Conservation (phyloP, 2,113 vertebrate genomes). For the Dromas ardeola region DNA sequence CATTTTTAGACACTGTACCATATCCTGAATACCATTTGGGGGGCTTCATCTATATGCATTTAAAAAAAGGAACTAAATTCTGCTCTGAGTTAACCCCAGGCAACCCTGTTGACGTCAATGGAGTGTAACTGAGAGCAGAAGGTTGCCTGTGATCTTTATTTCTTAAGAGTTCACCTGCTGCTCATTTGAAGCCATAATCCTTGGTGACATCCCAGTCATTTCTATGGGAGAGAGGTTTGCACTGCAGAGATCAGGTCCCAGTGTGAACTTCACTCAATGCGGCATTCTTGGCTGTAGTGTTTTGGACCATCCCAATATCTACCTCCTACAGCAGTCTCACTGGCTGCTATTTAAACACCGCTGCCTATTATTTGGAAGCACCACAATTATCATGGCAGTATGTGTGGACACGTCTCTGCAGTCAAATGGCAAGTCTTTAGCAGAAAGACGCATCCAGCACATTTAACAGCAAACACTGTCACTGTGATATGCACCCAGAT, state of each 20-base stretch:
- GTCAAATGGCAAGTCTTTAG: not conserved
- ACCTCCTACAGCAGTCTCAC: not conserved
- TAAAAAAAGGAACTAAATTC: not conserved
- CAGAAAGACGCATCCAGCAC: not conserved
- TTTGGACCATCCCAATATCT: not conserved
- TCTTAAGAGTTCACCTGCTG: slow-evolving; percentile 60
- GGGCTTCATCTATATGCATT: not conserved
- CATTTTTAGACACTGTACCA: not conserved
- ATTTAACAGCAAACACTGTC: not conserved
- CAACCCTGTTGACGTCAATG: slow-evolving; percentile 49
- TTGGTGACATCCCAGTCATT: slow-evolving; percentile 52
- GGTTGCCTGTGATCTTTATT: slow-evolving; percentile 60
- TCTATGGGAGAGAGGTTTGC: not conserved
- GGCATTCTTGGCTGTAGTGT: not conserved
- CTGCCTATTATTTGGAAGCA: not conserved
- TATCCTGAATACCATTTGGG: not conserved
- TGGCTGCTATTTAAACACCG: not conserved
- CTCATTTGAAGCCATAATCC: slow-evolving; percentile 62
- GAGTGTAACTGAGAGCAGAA: slow-evolving; percentile 63
- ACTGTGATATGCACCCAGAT: not conserved
- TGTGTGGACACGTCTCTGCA: fast-evolving
- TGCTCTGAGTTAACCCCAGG: slow-evolving; percentile 23
- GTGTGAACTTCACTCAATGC: not conserved
- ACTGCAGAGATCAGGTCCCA: not conserved
- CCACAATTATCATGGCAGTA: not conserved